Base-by-base conservation (phyloP, 2,797 vertebrate species). In the Moxostoma hubbsi region DNA sequence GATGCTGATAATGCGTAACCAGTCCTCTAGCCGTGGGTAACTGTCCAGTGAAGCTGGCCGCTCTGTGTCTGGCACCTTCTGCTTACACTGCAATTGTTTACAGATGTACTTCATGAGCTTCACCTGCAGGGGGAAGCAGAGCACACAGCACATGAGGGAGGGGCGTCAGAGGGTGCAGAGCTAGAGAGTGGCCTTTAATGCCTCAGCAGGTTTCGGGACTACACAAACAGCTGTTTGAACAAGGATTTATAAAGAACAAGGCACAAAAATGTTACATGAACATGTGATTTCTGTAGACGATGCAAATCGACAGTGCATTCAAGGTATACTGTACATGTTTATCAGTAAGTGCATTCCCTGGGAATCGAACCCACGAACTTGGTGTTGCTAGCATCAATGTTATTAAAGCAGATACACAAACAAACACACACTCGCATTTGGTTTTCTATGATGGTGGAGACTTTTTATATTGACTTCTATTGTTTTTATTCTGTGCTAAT, bases 81-180 rank as follows among this genome's bases (percentile, higher is more conserved):
- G 94, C 90, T 97, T 99, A 89, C 95, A 98, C 92, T 97, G 97
- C 88, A 97, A 92, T 89, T 99, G 98, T 83, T 97, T 94, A 90
- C 95, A 96, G 89, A 97, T 98, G 92, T 99, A 99, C 89, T 97
- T 97, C 78, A 98, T 96, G 87, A 99, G 94, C 89, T 98, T 98
- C 75, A 96, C 96, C 97, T 99, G 94, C 16, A 88, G 82, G 89
- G 88, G 88, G 92, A 87, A 85, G 89, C 51, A 92, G 85, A 91
- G 87, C 82, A 90, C 82, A 88, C 70, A 81, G 75, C 6, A 55
- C 18, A 82, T 77, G 83, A 59, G 83, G 87, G 84, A 89, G 89
- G 88, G 84, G 83, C 75, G 79, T 85, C 82, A 87, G 76, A 7
- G 50, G 67, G 62, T 59, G 12, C 58, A 55, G 72, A 18, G 51